Base-by-base conservation (phyloP, 1,140 invertebrate genomes). In the Papilio polyxenes region DNA sequence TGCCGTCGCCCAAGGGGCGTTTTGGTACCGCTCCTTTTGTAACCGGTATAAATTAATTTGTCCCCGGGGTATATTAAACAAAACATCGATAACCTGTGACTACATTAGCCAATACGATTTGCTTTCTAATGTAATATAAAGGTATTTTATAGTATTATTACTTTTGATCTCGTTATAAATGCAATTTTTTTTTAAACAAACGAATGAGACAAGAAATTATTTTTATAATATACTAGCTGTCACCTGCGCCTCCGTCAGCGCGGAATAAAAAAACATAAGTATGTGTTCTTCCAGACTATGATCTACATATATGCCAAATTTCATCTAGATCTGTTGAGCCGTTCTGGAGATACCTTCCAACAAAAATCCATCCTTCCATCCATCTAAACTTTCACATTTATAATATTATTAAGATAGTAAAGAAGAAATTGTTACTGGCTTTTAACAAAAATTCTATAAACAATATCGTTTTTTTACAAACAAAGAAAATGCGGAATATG, bases 31-130 rank as follows among this genome's bases (percentile, higher is more conserved):
- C 83, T 91, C 87, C 88, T 89, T 86, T 86, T 87, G 84, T 86
- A 78, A 86, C 87, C 87, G 81, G 86, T 81, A 88, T 87, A 92
- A 92, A 90, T 91, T 89, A 87, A 92, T 93, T 89, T 88, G 87
- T 87, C 89, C 89, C 83, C 56, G 81, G 88, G 88, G 90, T 86
- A 88, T 89, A 87, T 87, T 88, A 77, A 77, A 77, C 75, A 77
- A 77, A 77, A 77, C 48, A 77, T 77, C 75, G 75, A 77, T 77
- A 77, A 77, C 48, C 75, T 77, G 75, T 23, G 75, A 77, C 44
- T 53, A 56, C 20, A 77, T 31, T 77, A 51, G n/a, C 7, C 44
- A 53, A 15, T 77, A 77, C 20, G 49, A 56, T 77, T 77, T 77
- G 11, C 75, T 77, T 77, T 37, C 49, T 77, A 77, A 77, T 75